Evolutionary conservation across 2,888 invertebrate genomes (phyloP), one percentile per base, ranked within the genome.

Genomic region (Torymus tubicola): DNA sequence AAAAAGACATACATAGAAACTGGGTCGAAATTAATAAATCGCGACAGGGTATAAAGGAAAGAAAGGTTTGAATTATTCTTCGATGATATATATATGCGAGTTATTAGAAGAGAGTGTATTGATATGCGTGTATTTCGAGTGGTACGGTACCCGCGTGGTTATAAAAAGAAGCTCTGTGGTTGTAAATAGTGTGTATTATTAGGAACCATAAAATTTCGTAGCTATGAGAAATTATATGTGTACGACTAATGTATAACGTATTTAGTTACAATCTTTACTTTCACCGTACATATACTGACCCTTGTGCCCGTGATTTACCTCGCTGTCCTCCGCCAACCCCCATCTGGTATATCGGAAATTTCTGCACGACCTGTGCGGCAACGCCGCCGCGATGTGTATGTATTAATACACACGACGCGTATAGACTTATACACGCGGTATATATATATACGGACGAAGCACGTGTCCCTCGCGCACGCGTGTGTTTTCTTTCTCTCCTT

Each of bases 1-100:
- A 31, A 60, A 18, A 16, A 18, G n/a, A 60, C 60, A 60, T 3
- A 60, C 60, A 11, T 42, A 8, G 5, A 42, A 5, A 64, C 4
- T 53, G 21, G 53, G 42, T 63, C 53, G 8, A 50, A 63, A 55
- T 72, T 72, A 53, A 63, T 72, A 72, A 72, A 61, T 55, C 52
- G n/a, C n/a, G 24, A 1, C 1, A 21, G 21, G 2, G 12, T 11
- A 18, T 42, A 1, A 5, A 18, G 2, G 24, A 13, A 1, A 11
- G 61, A 21, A 5, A 14, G 65, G 3, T 21, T 65, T 24, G 10
- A 63, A 63, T 72, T 24, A 72, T 53, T 50, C 61, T 3, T 2
- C 21, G 61, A n/a, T 2, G 21, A 21, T 21, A 2, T 53, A 21
- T 21, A 2, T 53, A 8, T 21, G 16, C n/a, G 42, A 42, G 42